Percentiles rank a stretch among this genome's conserved stretches.
phyloP scores from a whole-genome alignment of 2,113 vertebrate species.

The Picathartes gymnocephalus region DNA sequence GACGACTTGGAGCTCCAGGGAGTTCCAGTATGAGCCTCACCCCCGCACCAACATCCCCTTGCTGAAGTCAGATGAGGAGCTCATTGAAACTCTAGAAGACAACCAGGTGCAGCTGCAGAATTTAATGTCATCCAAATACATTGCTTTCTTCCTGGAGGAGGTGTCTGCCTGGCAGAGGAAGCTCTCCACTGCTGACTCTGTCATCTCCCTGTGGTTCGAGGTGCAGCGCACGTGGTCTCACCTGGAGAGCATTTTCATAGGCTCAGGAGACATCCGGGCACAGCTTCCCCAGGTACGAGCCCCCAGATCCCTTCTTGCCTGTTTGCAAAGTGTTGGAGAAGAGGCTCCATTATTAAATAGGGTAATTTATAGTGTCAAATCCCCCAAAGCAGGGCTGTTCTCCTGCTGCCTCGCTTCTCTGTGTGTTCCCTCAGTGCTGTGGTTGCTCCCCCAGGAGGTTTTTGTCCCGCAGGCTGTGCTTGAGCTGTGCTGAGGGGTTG shows the following conservation, averaged over 20 bases:
- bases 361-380: too few relatives aligned
- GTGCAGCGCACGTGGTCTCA: constrained; percentile 91
- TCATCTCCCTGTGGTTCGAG: constrained; percentile 91
- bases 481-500: neutral
- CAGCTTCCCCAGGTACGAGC: constrained; percentile 88
- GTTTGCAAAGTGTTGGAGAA: neutral
- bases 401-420: neutral
- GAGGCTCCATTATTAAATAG: neutral
- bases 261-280: constrained; percentile 89
- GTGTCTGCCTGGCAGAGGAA: constrained; percentile 89
- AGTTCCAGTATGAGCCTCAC: constrained; percentile 87
- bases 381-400: neutral
- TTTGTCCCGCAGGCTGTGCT: neutral
- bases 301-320: neutral
- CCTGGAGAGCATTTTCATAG: constrained; percentile 95
- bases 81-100: constrained; percentile 91
- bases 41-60: constrained; percentile 74
- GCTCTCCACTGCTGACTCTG: constrained; percentile 78
- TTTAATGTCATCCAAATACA: constrained; percentile 86
- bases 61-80: constrained; percentile 81
- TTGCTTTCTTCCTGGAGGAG: constrained; percentile 90
- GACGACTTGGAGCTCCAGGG: constrained; percentile 81
- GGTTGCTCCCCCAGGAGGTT: neutral
- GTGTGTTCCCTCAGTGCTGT: neutral
- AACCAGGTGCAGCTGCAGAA: constrained; percentile 97